A percentile compares a stretch with the other conserved stretches of the same genome.
phyloP scores from a whole-genome alignment of 2,113 vertebrate species.

The Corythornis madagascariensis region DNA sequence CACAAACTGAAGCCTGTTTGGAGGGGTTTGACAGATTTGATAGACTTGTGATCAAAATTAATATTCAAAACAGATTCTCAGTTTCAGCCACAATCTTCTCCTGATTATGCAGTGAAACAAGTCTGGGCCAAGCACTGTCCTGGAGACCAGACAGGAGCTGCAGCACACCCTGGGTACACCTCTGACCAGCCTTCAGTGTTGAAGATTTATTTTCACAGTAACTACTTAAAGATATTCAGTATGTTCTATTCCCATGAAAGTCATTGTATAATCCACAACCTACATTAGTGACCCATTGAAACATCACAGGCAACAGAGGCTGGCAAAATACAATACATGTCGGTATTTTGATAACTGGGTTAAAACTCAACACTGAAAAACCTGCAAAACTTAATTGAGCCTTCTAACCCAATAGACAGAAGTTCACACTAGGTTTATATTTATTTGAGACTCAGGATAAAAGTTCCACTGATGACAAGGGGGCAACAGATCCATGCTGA shows the following conservation, averaged over 20 bases:
- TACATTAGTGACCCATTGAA: not conserved
- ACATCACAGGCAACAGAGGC: not conserved
- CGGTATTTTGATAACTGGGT: not conserved
- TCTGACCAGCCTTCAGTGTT: not conserved
- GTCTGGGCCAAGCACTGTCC: too few relatives aligned
- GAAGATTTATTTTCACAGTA: not conserved
- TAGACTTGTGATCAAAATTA: not conserved
- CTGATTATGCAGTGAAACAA: not conserved
- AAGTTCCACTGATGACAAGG: not conserved
- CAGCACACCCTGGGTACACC: not conserved
- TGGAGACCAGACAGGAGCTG: not conserved
- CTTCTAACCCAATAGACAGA: not conserved
- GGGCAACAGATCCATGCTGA: not conserved
- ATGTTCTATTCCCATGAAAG: not conserved
- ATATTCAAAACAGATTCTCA: rapidly evolving
- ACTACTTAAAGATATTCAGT: not conserved
- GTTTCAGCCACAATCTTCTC: not conserved
- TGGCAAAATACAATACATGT: not conserved
- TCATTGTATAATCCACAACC: not conserved
- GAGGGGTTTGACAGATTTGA: not conserved
- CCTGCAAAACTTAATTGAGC: not conserved
- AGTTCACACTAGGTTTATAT: not conserved
- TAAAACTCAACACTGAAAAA: not conserved
- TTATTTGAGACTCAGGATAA: not conserved
- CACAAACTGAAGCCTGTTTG: not conserved